phyloP scores from a whole-genome alignment of 2,797 vertebrate species.

The Luscinia luscinia region DNA sequence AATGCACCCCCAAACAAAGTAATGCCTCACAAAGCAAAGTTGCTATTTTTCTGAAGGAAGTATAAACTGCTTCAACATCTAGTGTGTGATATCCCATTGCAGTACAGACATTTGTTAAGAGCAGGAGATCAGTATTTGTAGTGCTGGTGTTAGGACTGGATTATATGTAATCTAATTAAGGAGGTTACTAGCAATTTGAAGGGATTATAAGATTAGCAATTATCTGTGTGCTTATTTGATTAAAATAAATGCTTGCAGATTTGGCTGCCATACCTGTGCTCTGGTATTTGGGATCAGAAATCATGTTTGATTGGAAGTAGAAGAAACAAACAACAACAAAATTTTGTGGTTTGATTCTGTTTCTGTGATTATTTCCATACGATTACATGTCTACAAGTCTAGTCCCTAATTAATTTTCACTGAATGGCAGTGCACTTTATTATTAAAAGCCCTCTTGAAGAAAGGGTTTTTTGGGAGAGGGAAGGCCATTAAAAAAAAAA shows the following conservation, averaged over 20 bases:
- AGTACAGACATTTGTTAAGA: background rate
- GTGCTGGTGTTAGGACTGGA: constrained; percentile 29
- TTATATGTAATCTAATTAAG: constrained; percentile 65
- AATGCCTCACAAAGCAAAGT: background rate
- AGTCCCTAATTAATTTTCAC: background rate
- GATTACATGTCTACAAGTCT: background rate
- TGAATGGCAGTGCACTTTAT: background rate
- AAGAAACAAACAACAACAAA: background rate
- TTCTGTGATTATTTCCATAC: background rate
- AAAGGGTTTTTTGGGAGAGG: background rate
- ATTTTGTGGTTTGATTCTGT: background rate
- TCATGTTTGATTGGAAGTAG: background rate
- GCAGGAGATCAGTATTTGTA: background rate
- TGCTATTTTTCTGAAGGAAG: background rate
- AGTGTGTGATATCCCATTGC: background rate
- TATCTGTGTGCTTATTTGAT: constrained; percentile 56
- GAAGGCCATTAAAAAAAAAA: background rate
- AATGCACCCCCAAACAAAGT: background rate
- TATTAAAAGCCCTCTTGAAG: background rate
- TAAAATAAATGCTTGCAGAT: constrained; percentile 32
- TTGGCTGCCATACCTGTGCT: constrained; percentile 29
- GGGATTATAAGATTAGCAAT: constrained; percentile 63
- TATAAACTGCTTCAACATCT: background rate
- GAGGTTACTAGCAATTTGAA: constrained; percentile 43
- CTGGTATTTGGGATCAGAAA: constrained; percentile 14